Evolutionary conservation across 2,113 vertebrate species (phyloP).

Genomic region (Amia ocellicauda): DNA sequence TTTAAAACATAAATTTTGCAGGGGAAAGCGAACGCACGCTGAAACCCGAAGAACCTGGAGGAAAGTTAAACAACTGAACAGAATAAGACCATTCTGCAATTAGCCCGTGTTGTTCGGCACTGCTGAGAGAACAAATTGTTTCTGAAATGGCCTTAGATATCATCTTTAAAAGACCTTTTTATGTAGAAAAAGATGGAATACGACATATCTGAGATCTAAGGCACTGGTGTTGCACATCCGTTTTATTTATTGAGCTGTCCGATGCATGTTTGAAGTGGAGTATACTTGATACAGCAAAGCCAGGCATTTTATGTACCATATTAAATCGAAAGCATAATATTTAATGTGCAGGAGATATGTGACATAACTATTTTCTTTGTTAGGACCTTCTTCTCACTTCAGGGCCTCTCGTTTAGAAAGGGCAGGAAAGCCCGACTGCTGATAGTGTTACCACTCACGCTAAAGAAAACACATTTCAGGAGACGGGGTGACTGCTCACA

Average conservation of each 20-base stretch:
- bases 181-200: conserved; percentile 65
- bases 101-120: conserved; percentile 71
- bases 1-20: conserved; percentile 66
- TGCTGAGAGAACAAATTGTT: conserved; percentile 69
- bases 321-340: conserved; percentile 80
- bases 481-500: not conserved
- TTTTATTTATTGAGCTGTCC: conserved; percentile 77
- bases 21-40: conserved; percentile 31
- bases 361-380: conserved; percentile 63
- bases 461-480: conserved; percentile 5
- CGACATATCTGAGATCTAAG: conserved; percentile 73
- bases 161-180: conserved; percentile 87
- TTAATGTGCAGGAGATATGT: conserved; percentile 73
- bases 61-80: conserved; percentile 45
- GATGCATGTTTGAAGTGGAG: conserved; percentile 72
- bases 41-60: conserved; percentile 35
- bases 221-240: conserved; percentile 74
- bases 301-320: conserved; percentile 73
- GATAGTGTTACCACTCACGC: not conserved
- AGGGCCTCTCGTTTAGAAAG: conserved; percentile 25
- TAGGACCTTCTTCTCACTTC: conserved; percentile 52
- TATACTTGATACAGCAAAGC: conserved; percentile 62
- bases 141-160: conserved; percentile 71
- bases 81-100: conserved; percentile 58
- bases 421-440: not conserved